Evolutionary conservation across 2,888 invertebrate species (phyloP), one percentile per base, ranked within the genome.

Genomic region (Diarsia brunnea): DNA sequence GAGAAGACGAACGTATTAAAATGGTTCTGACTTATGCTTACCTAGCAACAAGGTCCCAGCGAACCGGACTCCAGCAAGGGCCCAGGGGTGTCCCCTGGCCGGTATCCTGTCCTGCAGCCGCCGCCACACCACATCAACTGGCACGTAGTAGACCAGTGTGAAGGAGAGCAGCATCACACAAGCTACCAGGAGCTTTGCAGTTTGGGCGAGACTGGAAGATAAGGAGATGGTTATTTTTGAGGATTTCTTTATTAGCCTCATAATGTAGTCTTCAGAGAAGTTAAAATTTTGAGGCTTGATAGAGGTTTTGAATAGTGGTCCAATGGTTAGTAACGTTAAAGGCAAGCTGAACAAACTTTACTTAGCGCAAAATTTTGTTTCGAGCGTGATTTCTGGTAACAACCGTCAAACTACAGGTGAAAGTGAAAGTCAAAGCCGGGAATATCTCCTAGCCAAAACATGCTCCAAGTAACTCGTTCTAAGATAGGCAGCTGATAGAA

Each of bases 61-160:
- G 0, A 96, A 85, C 61, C 96, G 87, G 0, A 96, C 45, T 0
- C 86, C 93, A 8, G 94, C 92, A 72, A 97, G 94, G 0, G 94
- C 92, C 89, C 97, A 93, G 73, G 95, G 93, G 66, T 97, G 97
- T n/a, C 90, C 90, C 60, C 93, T 92, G 19, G 94, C 91, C 0
- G 97, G 95, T 16, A 97, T 90, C 19, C 91, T 93, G 38, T 95
- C 93, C 78, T 97, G 95, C 8, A 99, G 91, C 81, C 97, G 97
- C 58, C 98, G 97, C 98, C 99, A 99, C 24, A 99, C 97, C 71
- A 99, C 98, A 73, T 98, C 98, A 87, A 98, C 97, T 0, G 99
- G 99, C 4, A 99, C 99, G 94, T 98, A 99, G 94, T 98, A 98
- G 92, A 99, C 99, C 21, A 99, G 97, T 8, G 98, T 98, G 91